phyloP scores from a whole-genome alignment of 2,113 vertebrate species.

The Brienomyrus brachyistius region DNA sequence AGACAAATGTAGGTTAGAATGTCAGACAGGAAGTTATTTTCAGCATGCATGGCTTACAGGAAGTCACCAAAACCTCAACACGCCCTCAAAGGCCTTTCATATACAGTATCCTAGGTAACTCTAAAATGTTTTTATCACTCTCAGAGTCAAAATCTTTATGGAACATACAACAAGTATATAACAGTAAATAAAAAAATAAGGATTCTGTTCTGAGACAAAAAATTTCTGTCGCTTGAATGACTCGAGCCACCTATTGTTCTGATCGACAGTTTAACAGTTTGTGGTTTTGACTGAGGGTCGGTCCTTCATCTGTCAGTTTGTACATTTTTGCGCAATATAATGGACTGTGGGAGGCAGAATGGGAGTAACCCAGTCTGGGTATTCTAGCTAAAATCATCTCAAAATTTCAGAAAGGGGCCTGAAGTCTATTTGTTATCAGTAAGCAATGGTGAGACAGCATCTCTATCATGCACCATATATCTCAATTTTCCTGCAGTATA shows the following conservation, averaged over 20 bases:
- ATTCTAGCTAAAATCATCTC: background rate
- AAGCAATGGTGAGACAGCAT: background rate
- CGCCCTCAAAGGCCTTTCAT: background rate
- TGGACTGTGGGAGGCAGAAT: background rate
- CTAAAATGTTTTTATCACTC: background rate
- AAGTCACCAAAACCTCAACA: constrained; percentile 35
- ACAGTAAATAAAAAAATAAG: background rate
- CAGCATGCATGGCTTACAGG: constrained; percentile 27
- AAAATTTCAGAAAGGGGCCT: background rate
- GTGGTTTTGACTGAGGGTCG: background rate
- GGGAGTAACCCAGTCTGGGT: background rate
- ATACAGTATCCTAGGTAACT: constrained; percentile 26
- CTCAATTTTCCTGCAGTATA: background rate
- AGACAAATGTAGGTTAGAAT: constrained; percentile 7
- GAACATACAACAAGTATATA: background rate
- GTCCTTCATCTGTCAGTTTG: background rate
- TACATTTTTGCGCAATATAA: background rate
- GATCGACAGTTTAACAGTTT: background rate
- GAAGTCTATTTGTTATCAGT: background rate
- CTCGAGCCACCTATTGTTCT: background rate
- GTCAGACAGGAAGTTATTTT: constrained; percentile 28
- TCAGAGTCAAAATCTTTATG: background rate
- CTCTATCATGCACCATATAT: background rate
- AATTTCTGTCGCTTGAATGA: background rate
- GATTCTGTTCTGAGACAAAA: background rate